phyloP scores from a whole-genome alignment of 2,888 invertebrate species.

The Lasioglossum pauxillum region DNA sequence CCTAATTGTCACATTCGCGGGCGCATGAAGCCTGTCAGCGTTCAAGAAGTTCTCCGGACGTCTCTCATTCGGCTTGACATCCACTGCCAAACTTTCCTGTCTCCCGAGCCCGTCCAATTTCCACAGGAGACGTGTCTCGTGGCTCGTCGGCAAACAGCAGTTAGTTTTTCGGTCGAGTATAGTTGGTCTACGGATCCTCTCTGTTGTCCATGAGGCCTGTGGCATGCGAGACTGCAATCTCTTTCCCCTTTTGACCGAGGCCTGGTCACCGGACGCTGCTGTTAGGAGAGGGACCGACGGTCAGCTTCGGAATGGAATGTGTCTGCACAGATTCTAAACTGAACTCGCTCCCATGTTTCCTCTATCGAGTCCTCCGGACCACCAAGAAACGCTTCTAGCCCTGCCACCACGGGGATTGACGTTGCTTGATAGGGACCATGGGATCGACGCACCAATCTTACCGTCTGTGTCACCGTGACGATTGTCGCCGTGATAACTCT shows the following conservation, averaged over 20 bases:
- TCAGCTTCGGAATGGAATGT: conserved; percentile 82
- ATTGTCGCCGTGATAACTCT: conserved; percentile 13
- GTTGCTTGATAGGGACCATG: conserved; percentile 37
- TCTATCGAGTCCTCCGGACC: conserved; percentile 73
- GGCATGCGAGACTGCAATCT: conserved; percentile 81
- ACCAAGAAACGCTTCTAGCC: conserved; percentile 71
- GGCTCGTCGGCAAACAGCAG: neutral
- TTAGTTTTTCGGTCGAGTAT: conserved; percentile 57
- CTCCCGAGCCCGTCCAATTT: neutral
- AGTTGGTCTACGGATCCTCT: conserved; percentile 72
- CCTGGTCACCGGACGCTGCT: conserved; percentile 79
- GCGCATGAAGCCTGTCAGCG: neutral
- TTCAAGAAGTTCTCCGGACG: neutral
- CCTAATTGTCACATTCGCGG: conserved; percentile 15
- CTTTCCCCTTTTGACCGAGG: conserved; percentile 79
- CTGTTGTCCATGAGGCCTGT: conserved; percentile 53
- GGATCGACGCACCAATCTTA: conserved; percentile 44
- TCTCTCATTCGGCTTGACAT: conserved; percentile 43
- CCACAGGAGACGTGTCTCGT: neutral
- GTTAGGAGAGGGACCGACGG: conserved; percentile 74
- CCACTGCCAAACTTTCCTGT: conserved; percentile 10
- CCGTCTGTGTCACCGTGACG: conserved; percentile 23
- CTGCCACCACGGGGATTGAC: conserved; percentile 54
- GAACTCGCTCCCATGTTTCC: conserved; percentile 75
- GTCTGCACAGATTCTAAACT: conserved; percentile 82